Base-by-base conservation (phyloP, 2,888 invertebrate species). In the Calliopum simillimum region DNA sequence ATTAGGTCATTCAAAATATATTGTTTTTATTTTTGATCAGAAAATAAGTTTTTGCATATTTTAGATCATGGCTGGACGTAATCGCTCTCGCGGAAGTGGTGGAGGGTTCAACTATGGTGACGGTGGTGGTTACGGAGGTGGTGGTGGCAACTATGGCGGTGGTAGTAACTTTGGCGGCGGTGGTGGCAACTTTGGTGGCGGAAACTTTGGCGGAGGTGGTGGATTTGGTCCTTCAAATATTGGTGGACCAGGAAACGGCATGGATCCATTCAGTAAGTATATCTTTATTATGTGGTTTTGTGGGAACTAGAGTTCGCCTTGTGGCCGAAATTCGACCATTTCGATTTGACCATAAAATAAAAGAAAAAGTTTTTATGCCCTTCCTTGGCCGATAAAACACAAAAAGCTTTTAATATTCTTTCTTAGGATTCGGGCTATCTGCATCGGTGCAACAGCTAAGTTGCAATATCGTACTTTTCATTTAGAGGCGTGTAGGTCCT, bases 31-130 rank as follows among this genome's bases (percentile, higher is more conserved):
- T 8, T 49, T 49, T 21, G n/a, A 11, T 47, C 25, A 55, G 25
- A 25, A 25, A 33, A 53, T 8, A 23, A 8, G 16, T 25, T 64
- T 53, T 53, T 51, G 6, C 11, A 47, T 16, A 8, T 19, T 55
- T 55, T 69, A 83, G 82, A 75, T 76, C 73, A 82, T 83, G 82
- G 79, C 80, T 67, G 77, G 82, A 43, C 81, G 82, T 73, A 81
- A 83, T 33, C 79, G 80, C 16, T 74, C 73, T 0, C 71, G 76
- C 25, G 76, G 76, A 6, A 73, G 76, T 16, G 69, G 76, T 43
- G 76, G 75, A 8, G 68, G 71, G 33, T 68, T 49, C 46, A 59
- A 62, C 23, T 47, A 59, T 49, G 65, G 44, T 13, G 70, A 69
- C 43, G 65, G 74, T 13, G 76, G 78, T 4, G 74, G 76, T 2